Evolutionary conservation across 2,113 vertebrate genomes (phyloP), one percentile per base, ranked within the genome.

Genomic region (Gambusia affinis): DNA sequence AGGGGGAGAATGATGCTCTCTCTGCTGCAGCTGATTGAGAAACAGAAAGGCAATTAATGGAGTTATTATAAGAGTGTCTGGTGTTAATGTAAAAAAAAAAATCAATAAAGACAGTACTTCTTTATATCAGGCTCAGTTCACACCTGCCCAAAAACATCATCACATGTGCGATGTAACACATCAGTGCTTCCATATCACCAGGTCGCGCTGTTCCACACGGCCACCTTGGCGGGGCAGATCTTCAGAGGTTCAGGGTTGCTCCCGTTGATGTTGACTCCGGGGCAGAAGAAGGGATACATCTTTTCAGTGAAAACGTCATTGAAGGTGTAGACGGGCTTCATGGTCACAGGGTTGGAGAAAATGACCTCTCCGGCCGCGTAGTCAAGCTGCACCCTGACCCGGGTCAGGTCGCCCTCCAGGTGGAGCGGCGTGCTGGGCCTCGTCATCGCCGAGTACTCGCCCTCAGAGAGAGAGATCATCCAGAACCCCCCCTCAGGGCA

Each of bases 281-380:
- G 94, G 80, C 94, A 95, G 88, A 95, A 94, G 83, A 95, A 94
- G 12, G 95, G 94, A 78, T 88, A 95, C 88, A 95, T 92, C 79
- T 70, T 94, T 78, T 94, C 92, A 2, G 90, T 92, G 79, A 95
- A 95, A 73, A 80, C 78, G 75, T 86, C 92, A 0, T 11, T 78
- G 67, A 95, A 94, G 63, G 93, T 92, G 91, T 95, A 93, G 79
- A 95, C 87, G 63, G 83, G 73, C 1, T 61, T 90, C 90, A 94
- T 91, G 75, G 73, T 89, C 67, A 92, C 28, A 0, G 94, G 90
- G 80, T 95, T 84, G 64, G 88, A 93, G 85, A 95, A 95, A 42
- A 30, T 72, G 74, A 95, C 93, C 82, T 93, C 89, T 17, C 94
- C 95, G 0, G 85, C 73, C 4, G 93, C 89, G 3, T 87, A 94